Evolutionary conservation across 92 coral and sea anemone genomes (phyloP).

Genomic region (Epizoanthus rinbou): DNA sequence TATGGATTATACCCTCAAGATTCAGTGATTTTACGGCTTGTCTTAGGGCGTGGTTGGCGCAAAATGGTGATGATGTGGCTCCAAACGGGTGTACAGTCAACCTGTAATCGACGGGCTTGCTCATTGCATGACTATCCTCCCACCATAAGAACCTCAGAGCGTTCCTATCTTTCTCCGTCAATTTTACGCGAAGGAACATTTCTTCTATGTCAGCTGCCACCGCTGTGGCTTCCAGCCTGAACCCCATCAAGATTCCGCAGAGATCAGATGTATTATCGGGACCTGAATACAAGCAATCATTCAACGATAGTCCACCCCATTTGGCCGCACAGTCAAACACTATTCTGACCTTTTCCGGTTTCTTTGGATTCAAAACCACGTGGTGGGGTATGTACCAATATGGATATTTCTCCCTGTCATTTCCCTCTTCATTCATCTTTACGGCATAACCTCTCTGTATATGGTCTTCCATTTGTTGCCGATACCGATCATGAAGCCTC

Average conservation of each 20-base stretch:
- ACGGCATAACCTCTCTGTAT: constrained; percentile 29
- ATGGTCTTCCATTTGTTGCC: constrained; percentile 20
- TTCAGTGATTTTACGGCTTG: neutral
- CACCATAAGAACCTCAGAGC: constrained; percentile 34
- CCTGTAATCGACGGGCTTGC: constrained; percentile 18
- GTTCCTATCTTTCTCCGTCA: constrained; percentile 11
- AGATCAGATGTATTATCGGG: constrained; percentile 29
- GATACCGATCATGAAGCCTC: constrained; percentile 16
- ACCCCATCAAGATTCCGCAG: constrained; percentile 25
- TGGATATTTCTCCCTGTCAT: neutral
- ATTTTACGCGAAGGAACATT: constrained; percentile 30
- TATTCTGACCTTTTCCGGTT: too few species aligned
- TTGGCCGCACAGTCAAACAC: too few species aligned
- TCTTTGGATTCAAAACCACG: constrained; percentile 25
- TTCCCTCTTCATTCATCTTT: neutral
- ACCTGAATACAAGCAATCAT: constrained; percentile 23
- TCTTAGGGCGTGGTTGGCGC: constrained; percentile 16
- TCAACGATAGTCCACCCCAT: constrained; percentile 31
- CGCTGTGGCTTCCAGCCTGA: constrained; percentile 24
- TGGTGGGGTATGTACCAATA: constrained; percentile 41
- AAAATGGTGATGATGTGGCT: constrained; percentile 29
- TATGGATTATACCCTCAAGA: neutral
- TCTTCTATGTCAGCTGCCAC: constrained; percentile 32
- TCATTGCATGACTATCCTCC: constrained; percentile 9
- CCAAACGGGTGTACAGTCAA: constrained; percentile 32